Evolutionary conservation across 2,888 invertebrate species (phyloP).

Genomic region (Sarcophaga subvicina): DNA sequence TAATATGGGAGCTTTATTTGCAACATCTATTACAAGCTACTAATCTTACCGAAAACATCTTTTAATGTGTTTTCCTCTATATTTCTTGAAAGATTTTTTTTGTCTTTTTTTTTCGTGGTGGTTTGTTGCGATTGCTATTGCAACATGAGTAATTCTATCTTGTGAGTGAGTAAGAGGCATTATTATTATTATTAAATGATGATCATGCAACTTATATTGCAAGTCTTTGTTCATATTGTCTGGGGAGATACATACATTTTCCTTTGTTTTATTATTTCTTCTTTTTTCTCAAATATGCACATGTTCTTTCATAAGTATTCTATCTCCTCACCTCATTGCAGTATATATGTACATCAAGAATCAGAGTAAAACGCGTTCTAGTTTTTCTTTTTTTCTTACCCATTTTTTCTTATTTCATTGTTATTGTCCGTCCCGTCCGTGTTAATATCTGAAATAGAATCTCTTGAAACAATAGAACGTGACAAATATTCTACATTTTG

Average conservation of each 20-base stretch:
- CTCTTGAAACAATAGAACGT: slow-evolving; percentile 69
- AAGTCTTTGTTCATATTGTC: slow-evolving; percentile 3
- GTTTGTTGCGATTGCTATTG: slow-evolving; percentile 23
- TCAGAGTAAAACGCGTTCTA: slow-evolving; percentile 65
- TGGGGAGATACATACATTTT: not conserved
- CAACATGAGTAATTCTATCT: slow-evolving; percentile 53
- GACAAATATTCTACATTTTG: slow-evolving; percentile 70
- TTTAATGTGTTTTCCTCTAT: slow-evolving; percentile 4
- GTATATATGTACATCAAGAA: slow-evolving; percentile 17
- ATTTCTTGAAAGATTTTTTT: not conserved
- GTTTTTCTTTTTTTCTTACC: slow-evolving; percentile 6
- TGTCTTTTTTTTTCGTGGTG: not conserved
- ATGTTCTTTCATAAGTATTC: too few species aligned
- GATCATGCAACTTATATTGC: slow-evolving; percentile 54
- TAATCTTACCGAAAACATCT: slow-evolving; percentile 44
- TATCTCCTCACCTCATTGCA: too few species aligned
- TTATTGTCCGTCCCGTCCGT: not conserved
- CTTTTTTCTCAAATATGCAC: too few species aligned
- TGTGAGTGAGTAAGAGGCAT: slow-evolving; percentile 16
- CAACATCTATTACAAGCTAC: slow-evolving; percentile 42
- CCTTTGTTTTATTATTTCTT: too few species aligned
- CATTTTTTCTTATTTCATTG: slow-evolving; percentile 4
- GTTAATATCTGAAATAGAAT: slow-evolving; percentile 59
- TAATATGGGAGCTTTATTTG: slow-evolving; percentile 39
- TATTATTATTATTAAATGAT: slow-evolving; percentile 32